Percentiles rank a stretch among this genome's conserved stretches.
Conservation (phyloP, 2,113 vertebrate genomes). For the Takifugu flavidus region DNA sequence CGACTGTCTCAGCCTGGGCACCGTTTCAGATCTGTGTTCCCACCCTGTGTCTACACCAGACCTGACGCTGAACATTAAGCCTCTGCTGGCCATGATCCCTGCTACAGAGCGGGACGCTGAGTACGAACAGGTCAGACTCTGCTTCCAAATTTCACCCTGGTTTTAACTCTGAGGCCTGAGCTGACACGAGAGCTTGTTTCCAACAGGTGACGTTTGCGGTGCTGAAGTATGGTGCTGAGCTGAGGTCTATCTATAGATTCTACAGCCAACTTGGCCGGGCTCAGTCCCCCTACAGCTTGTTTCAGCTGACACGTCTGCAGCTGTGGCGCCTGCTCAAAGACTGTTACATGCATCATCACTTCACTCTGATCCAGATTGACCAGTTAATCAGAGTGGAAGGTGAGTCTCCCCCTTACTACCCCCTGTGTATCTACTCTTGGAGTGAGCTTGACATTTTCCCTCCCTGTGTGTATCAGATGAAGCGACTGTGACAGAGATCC, state of each 20-base stretch:
- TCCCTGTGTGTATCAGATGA: conserved; percentile 54
- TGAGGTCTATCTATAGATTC: conserved; percentile 81
- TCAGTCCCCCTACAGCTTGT: conserved; percentile 71
- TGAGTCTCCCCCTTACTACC: background rate
- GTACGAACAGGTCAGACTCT: conserved; percentile 73
- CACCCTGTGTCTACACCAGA: conserved; percentile 37
- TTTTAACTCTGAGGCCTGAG: fast-evolving
- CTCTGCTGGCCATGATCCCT: conserved; percentile 74
- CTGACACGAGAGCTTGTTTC: background rate
- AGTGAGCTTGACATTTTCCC: background rate
- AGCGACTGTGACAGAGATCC: conserved; percentile 58
- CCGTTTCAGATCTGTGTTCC: too few species aligned
- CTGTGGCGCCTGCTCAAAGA: conserved; percentile 92
- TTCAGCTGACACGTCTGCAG: conserved; percentile 80
- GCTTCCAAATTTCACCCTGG: fast-evolving
- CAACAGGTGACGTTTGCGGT: conserved; percentile 81
- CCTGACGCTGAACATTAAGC: conserved; percentile 71
- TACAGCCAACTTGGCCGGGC: conserved; percentile 83
- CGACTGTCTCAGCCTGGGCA: background rate
- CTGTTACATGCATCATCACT: conserved; percentile 78
- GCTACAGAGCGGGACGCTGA: conserved; percentile 62
- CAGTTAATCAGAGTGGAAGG: conserved; percentile 70
- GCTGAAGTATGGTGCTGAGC: conserved; percentile 70
- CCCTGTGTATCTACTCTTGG: background rate
- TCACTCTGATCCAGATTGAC: conserved; percentile 80